Evolutionary conservation across 2,113 vertebrate species (phyloP), one percentile per base, ranked within the genome.

Genomic region (Dipodomys spectabilis): DNA sequence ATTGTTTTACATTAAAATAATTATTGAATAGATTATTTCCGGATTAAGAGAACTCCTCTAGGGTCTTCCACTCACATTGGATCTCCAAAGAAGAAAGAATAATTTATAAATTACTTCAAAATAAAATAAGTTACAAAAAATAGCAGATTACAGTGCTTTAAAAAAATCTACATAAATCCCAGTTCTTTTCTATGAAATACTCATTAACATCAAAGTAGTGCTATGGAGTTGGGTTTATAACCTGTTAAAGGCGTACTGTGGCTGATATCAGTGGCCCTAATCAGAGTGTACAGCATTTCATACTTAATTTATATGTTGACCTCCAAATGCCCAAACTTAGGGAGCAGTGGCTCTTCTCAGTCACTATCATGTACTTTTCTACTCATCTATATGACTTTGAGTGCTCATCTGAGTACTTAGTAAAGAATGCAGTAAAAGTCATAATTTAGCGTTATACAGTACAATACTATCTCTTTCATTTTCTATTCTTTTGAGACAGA

Each of bases 81-180:
- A 28, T 78, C 16, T 82, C 35, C 35, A 30, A 49, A 88, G 19
- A 49, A 7, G 30, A 69, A 82, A 5, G 8, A 85, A 73, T 44
- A 68, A 35, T 6, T 45, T 13, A 39, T 67, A 68, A 79, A 92
- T 92, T 82, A 82, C 25, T 84, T 88, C 23, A 79, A 90, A 93
- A 32, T 71, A 68, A 86, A 77, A 45, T 13, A 62, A 23, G 20
- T 90, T 25, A 71, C 16, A 49, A 57, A 57, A 57, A 57, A 57
- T 57, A 86, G 60, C 9, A 68, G 27, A 16, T 90, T 25, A 72
- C 16, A 60, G 4, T 86, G 23, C 65, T 89, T 64, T 25, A 53
- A 73, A 11, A 11, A 89, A 68, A 88, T 53, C 16, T 64, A 32
- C 78, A 10, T n/a, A 73, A 82, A 82, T 69, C 28, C 35, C 6